Conservation (phyloP, 2,113 vertebrate species). For the Perccottus glenii region DNA sequence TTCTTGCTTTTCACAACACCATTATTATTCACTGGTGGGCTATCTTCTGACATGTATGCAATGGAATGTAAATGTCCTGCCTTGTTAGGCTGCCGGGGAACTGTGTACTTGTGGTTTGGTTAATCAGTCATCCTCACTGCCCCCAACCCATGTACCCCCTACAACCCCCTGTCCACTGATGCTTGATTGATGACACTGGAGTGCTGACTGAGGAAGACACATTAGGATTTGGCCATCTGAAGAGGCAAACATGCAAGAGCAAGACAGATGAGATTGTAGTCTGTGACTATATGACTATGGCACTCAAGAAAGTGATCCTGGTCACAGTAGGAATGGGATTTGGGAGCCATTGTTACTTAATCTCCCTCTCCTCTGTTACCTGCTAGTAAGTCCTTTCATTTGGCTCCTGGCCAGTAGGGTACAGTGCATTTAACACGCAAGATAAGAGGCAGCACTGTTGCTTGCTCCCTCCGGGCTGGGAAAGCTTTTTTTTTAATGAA, state of each 20-base stretch:
- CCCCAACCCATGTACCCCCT: constrained; percentile 13
- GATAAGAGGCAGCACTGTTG: constrained; percentile 50
- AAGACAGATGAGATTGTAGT: not conserved
- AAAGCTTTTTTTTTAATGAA: constrained; percentile 68
- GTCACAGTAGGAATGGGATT: constrained; percentile 28
- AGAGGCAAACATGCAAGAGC: constrained; percentile 10
- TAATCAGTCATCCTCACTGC: constrained; percentile 69
- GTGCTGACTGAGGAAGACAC: constrained; percentile 46
- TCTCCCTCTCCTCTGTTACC: constrained; percentile 49
- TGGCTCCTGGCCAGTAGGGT: constrained; percentile 47
- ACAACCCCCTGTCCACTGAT: constrained; percentile 29
- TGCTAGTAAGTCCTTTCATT: constrained; percentile 47
- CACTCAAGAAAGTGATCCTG: constrained; percentile 42
- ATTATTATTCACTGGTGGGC: constrained; percentile 68
- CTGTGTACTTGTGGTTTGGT: constrained; percentile 67
- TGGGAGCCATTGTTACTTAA: constrained; percentile 54
- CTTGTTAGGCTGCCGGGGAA: constrained; percentile 70
- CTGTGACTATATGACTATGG: constrained; percentile 6
- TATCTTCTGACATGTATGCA: constrained; percentile 71
- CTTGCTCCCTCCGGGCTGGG: constrained; percentile 33
- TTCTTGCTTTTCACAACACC: constrained; percentile 46
- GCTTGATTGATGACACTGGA: constrained; percentile 67
- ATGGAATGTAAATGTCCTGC: constrained; percentile 70
- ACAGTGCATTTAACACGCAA: constrained; percentile 34
- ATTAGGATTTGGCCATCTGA: constrained; percentile 56